Percentiles rank a stretch among this genome's conserved stretches.
These are phyloP conservation scores for Seriola quinqueradiata DNA, from an alignment of 2,113 vertebrate genomes.

Conservation along the genomic window DNA sequence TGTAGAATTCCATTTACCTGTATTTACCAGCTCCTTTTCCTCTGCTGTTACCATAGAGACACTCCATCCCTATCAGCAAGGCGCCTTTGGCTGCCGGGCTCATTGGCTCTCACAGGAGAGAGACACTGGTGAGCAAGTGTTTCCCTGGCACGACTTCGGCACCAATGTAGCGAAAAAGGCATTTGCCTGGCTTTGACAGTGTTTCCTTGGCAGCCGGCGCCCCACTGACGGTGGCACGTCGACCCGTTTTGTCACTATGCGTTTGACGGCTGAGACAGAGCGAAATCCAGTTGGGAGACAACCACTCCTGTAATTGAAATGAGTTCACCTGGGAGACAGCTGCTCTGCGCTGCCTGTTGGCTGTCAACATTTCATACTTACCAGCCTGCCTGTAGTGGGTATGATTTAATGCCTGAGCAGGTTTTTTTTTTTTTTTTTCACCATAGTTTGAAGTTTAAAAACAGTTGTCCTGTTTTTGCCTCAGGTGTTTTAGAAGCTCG, in stretches of 20 bases:
- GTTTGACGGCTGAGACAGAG: conserved; percentile 72
- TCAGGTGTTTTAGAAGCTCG: conserved; percentile 9
- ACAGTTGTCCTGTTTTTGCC: conserved; percentile 13
- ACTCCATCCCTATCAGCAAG: conserved; percentile 79
- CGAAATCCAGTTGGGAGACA: conserved; percentile 77
- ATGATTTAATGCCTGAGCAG: conserved; percentile 33
- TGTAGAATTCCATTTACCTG: conserved; percentile 84
- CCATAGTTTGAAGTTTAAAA: conserved; percentile 26
- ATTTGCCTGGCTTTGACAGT: conserved; percentile 68
- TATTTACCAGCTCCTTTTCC: conserved; percentile 75
- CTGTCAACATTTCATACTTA: conserved; percentile 59
- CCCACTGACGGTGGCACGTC: conserved; percentile 50
- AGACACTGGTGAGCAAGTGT: conserved; percentile 75
- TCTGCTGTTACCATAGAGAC: conserved; percentile 87
- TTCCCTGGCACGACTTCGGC: conserved; percentile 71
- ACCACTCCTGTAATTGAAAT: conserved; percentile 80
- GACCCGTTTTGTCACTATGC: conserved; percentile 66
- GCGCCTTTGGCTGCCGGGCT: conserved; percentile 80
- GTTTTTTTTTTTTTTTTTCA: conserved; percentile 7
- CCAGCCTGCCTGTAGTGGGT: conserved; percentile 21
- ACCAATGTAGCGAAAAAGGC: conserved; percentile 54
- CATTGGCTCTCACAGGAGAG: conserved; percentile 75
- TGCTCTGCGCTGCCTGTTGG: conserved; percentile 62
- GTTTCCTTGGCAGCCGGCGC: conserved; percentile 75
- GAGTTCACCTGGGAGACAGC: conserved; percentile 78